These are phyloP conservation scores for Pseudochaenichthys georgianus DNA, from an alignment of 2,797 vertebrate species.

Conservation along the genomic window DNA sequence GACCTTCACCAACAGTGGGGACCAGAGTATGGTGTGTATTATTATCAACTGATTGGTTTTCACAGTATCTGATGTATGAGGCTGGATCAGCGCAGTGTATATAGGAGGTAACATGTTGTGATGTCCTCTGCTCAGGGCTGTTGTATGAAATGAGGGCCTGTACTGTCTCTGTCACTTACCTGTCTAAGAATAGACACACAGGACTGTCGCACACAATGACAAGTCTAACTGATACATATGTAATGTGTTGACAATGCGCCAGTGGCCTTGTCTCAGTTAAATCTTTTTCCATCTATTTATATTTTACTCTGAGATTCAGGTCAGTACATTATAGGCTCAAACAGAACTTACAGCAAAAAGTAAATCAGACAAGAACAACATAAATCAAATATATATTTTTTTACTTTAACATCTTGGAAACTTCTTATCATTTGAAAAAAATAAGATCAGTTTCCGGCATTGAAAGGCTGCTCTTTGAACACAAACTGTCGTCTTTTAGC, in stretches of 20 bases:
- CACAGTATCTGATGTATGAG: slow-evolving; percentile 48
- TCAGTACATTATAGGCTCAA: slow-evolving; percentile 13
- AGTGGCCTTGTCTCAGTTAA: slow-evolving; percentile 46
- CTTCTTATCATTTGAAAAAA: slow-evolving; percentile 14
- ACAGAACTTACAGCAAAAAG: neutral
- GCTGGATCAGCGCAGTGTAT: slow-evolving; percentile 60
- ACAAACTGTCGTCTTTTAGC: slow-evolving; percentile 43
- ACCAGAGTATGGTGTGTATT: slow-evolving; percentile 93
- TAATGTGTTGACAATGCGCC: slow-evolving; percentile 49
- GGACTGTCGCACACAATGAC: slow-evolving; percentile 49
- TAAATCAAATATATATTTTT: slow-evolving; percentile 35
- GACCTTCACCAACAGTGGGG: slow-evolving; percentile 94
- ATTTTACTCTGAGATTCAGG: slow-evolving; percentile 11
- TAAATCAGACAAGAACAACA: neutral
- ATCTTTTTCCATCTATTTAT: slow-evolving; percentile 26
- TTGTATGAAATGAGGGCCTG: slow-evolving; percentile 62
- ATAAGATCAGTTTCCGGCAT: slow-evolving; percentile 16
- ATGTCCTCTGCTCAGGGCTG: slow-evolving; percentile 66
- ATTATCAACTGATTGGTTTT: slow-evolving; percentile 32
- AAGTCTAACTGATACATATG: slow-evolving; percentile 45
- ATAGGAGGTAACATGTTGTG: slow-evolving; percentile 67
- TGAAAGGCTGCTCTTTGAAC: slow-evolving; percentile 49
- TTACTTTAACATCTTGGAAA: slow-evolving; percentile 10
- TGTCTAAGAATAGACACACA: slow-evolving; percentile 64
- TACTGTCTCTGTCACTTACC: slow-evolving; percentile 65